Percentiles rank a stretch among this genome's conserved stretches.
Conservation (phyloP, 2,113 vertebrate species). For the Drymodes brunneopygia region DNA sequence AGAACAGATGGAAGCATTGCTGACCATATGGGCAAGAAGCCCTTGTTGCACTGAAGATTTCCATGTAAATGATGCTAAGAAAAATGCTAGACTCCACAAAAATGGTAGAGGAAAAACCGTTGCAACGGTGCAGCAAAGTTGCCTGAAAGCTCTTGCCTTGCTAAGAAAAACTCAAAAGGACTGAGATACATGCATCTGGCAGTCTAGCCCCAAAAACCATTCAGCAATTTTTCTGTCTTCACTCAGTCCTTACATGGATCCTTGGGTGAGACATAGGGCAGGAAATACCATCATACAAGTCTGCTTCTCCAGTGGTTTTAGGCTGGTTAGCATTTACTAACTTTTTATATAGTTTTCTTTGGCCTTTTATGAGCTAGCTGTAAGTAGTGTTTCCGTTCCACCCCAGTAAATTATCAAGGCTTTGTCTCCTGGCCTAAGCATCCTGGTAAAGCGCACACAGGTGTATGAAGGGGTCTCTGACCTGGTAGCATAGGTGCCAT, state of each 20-base stretch:
- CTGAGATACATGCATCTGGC: background rate
- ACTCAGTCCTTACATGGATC: background rate
- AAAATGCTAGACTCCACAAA: background rate
- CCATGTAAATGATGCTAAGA: background rate
- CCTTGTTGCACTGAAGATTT: background rate
- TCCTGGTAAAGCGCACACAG: background rate
- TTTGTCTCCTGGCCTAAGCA: background rate
- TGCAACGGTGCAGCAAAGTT: background rate
- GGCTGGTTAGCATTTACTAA: background rate
- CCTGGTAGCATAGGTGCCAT: background rate
- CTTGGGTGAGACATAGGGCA: rapidly evolving
- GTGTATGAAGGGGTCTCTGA: background rate
- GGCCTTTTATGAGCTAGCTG: background rate
- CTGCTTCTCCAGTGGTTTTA: background rate
- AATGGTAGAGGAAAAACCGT: background rate
- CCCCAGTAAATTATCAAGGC: background rate
- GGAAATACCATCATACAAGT: background rate
- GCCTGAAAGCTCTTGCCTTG: background rate
- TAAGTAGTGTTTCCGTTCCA: background rate
- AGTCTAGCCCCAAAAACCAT: background rate
- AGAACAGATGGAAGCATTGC: background rate
- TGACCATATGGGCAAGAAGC: background rate
- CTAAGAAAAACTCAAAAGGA: background rate
- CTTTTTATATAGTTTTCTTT: background rate
- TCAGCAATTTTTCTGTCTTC: background rate